Conservation (phyloP, 2,888 invertebrate genomes). For the Mantis religiosa region DNA sequence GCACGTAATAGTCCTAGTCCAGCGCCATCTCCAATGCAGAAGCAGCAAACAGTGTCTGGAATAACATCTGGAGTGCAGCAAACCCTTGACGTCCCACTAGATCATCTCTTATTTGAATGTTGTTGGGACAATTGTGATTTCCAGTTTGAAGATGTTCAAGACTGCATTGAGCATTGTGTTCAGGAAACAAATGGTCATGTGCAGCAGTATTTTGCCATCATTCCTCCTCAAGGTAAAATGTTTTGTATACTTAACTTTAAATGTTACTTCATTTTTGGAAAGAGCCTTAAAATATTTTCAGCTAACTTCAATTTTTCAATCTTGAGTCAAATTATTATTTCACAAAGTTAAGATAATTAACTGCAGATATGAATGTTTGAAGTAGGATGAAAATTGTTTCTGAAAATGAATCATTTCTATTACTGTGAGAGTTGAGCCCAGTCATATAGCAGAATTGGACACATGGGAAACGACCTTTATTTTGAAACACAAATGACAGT, state of each 20-base stretch:
- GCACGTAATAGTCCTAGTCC: constrained; percentile 35
- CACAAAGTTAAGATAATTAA: too few relatives aligned
- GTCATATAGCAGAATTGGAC: too few relatives aligned
- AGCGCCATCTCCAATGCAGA: constrained; percentile 41
- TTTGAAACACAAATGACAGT: too few relatives aligned
- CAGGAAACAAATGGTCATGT: constrained; percentile 65
- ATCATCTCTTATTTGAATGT: constrained; percentile 66
- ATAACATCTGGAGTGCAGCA: constrained; percentile 20
- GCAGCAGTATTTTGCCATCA: constrained; percentile 52
- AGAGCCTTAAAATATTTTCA: too few relatives aligned
- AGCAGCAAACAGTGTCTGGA: constrained; percentile 30
- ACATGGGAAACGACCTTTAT: too few relatives aligned
- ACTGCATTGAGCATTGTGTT: constrained; percentile 86
- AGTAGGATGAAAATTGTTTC: too few relatives aligned
- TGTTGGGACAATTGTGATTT: constrained; percentile 89
- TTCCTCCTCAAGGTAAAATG: constrained; percentile 39
- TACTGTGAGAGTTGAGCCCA: too few relatives aligned
- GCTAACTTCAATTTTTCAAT: too few relatives aligned
- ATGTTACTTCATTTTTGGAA: neutral
- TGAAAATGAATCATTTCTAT: too few relatives aligned
- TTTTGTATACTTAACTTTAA: neutral
- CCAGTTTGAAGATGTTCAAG: constrained; percentile 85
- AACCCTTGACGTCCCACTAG: neutral
- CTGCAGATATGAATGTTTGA: too few relatives aligned
- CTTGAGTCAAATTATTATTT: too few relatives aligned